Evolutionary conservation across 2,888 invertebrate species (phyloP), one percentile per base, ranked within the genome.

Genomic region (Mesorhabditis sp.): DNA sequence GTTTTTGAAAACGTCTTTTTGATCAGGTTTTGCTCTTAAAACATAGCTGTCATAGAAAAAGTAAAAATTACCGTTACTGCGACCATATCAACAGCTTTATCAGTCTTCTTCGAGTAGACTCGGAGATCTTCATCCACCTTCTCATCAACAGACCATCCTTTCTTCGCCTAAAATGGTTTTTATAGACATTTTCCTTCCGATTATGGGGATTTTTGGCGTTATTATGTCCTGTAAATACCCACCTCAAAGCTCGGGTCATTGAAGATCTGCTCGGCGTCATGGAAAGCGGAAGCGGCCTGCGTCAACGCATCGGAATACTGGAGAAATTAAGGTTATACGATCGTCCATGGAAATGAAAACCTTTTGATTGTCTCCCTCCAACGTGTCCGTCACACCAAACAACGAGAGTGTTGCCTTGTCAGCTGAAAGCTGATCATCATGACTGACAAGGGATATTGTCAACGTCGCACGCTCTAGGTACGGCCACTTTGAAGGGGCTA

Each of bases 191-290:
- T 50, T 50, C n/a, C 7, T 50, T 50, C 28, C 28, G 28, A 28
- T 28, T 28, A 28, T 28, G 28, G 28, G 28, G 28, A 28, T 28
- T 28, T 28, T 28, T 28, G 28, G 28, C 28, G 28, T 28, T 28
- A 50, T 50, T 50, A 10, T 50, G 1, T 13, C 58, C 58, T 50
- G 7, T 50, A 50, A 50, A 50, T 13, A 50, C 58, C 2, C n/a
- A 50, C 58, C 58, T 10, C 7, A 50, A 50, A 50, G n/a, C n/a
- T 50, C n/a, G 58, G 58, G n/a, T 50, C 58, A n/a, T 50, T 50
- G 58, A 50, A 50, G 58, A 50, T 50, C n/a, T 50, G 7, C 58
- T 50, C 58, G 58, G 58, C 58, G n/a, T 50, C 58, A 13, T 50
- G 58, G n/a, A 50, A 50, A n/a, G 58, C 58, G n/a, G 10, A 10